A percentile compares a stretch with the other conserved stretches of the same genome.
Conservation (phyloP, 2,797 vertebrate genomes). For the Nothura maculosa region DNA sequence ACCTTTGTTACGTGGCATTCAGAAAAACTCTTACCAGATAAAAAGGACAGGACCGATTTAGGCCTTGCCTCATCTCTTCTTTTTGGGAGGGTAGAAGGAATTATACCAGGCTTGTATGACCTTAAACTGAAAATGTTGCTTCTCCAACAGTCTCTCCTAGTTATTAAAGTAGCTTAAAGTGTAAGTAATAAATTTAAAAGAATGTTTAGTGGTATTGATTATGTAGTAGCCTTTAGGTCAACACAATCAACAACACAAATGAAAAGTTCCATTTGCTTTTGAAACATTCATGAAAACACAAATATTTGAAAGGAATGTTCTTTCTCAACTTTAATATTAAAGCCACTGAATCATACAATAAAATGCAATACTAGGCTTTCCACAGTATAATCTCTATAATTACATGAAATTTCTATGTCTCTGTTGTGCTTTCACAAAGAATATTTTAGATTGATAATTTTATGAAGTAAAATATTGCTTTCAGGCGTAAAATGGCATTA, state of each 20-base stretch:
- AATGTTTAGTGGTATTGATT: background rate
- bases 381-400: background rate
- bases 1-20: background rate
- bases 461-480: background rate
- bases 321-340: background rate
- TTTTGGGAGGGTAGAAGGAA: background rate
- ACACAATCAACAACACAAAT: background rate
- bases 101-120: background rate
- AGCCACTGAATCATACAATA: background rate
- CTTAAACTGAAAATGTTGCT: background rate
- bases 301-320: background rate
- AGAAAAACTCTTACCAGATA: background rate
- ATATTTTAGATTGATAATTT: background rate
- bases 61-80: fast-evolving
- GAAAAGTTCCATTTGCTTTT: background rate
- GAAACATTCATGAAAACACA: background rate
- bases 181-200: background rate
- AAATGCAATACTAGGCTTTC: background rate
- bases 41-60: background rate
- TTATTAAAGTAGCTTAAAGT: background rate
- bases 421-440: background rate
- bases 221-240: background rate
- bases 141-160: background rate
- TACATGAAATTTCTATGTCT: background rate
- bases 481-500: background rate